Conservation (phyloP, 2,888 invertebrate genomes). For the Idaea dimidiata region DNA sequence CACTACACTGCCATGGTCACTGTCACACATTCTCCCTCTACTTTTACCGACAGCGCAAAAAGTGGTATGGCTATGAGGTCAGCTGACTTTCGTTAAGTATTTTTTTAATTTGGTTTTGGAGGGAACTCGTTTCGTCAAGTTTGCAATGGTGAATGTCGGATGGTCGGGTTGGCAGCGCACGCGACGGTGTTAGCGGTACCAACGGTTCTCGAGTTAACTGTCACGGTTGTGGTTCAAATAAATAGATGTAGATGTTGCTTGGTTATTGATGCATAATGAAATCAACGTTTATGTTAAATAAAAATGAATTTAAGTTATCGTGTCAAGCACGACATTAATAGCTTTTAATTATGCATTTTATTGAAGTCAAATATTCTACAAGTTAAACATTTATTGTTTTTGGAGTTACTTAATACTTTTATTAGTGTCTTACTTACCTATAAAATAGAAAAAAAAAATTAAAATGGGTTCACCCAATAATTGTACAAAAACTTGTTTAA, state of each 20-base stretch:
- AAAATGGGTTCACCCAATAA: too few relatives aligned
- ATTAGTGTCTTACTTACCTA: too few relatives aligned
- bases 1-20: slow-evolving; percentile 45
- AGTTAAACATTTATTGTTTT: too few relatives aligned
- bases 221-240: slow-evolving; percentile 30
- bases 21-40: slow-evolving; percentile 32
- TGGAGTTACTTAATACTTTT: too few relatives aligned
- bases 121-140: slow-evolving; percentile 43
- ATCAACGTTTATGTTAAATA: slow-evolving; percentile 10
- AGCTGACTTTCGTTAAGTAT: slow-evolving; percentile 34
- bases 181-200: slow-evolving; percentile 20
- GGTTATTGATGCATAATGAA: slow-evolving; percentile 18
- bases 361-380: too few relatives aligned
- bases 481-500: too few relatives aligned
- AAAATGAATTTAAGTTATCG: too few relatives aligned
- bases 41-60: slow-evolving; percentile 31
- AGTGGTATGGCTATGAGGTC: slow-evolving; percentile 22
- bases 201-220: slow-evolving; percentile 35
- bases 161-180: slow-evolving; percentile 36
- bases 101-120: slow-evolving; percentile 28
- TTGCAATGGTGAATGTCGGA: slow-evolving; percentile 53
- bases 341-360: too few relatives aligned
- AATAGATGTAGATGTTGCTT: slow-evolving; percentile 28
- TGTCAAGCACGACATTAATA: too few relatives aligned
- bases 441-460: too few relatives aligned